phyloP scores from a whole-genome alignment of 2,888 invertebrate genomes.

The Amaurobius ferox region DNA sequence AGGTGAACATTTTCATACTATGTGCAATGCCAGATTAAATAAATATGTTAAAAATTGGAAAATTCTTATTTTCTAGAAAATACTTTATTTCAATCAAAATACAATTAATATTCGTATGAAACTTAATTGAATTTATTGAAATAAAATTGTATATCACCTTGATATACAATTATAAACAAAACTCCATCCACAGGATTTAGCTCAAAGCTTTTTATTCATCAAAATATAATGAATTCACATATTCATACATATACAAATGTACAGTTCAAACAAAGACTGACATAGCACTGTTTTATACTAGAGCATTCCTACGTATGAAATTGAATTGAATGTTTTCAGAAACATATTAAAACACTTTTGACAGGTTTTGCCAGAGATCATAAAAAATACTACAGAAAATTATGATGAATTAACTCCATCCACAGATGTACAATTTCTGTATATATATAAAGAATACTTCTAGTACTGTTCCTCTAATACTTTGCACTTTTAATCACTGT shows the following conservation, averaged over 20 bases:
- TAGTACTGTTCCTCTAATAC: not conserved
- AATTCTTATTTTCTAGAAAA: no score
- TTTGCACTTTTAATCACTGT: conserved; percentile 6
- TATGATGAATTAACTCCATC: not conserved
- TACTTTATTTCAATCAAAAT: no score
- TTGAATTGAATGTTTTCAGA: not conserved
- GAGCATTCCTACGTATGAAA: conserved; percentile 33
- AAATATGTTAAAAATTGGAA: not conserved
- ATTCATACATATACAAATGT: conserved; percentile 66
- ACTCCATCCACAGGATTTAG: not conserved
- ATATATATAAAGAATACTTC: not conserved
- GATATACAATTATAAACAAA: no score
- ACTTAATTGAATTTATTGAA: no score
- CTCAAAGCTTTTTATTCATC: conserved; percentile 67
- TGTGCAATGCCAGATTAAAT: conserved; percentile 3
- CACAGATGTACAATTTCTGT: not conserved
- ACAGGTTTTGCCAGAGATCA: not conserved
- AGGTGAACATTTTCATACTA: not conserved
- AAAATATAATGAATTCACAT: conserved; percentile 69
- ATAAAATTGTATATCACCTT: no score
- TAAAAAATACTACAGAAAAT: not conserved
- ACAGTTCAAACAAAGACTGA: conserved; percentile 42
- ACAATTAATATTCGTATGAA: no score
- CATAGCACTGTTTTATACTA: conserved; percentile 37
- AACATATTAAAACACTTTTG: not conserved